These are phyloP conservation scores for Platanista minor DNA, from an alignment of 2,113 vertebrate genomes.

Conservation along the genomic window DNA sequence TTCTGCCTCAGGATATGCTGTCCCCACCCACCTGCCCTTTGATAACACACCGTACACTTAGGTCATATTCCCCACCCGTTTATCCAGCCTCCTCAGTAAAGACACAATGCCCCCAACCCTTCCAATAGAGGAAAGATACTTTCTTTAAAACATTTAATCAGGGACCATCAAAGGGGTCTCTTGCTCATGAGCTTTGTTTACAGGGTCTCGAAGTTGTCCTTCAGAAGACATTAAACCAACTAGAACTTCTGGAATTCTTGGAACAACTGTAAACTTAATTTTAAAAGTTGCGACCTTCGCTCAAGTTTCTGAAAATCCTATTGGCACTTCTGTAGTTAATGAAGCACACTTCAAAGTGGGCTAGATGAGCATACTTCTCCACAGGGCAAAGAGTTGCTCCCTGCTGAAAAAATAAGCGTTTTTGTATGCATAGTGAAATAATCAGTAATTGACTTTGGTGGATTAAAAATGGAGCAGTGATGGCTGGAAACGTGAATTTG, in stretches of 20 bases:
- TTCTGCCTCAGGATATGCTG: rapidly evolving
- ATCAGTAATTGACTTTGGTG: not conserved
- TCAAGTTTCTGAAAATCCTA: not conserved
- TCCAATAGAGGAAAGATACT: not conserved
- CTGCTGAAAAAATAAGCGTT: not conserved
- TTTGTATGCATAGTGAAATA: not conserved
- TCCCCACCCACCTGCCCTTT: not conserved
- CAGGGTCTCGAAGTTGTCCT: not conserved
- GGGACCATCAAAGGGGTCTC: not conserved
- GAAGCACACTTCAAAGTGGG: not conserved
- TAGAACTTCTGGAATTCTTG: not conserved
- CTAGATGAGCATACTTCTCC: not conserved
- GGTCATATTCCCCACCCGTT: too few relatives aligned
- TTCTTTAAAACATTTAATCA: not conserved
- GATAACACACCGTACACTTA: not conserved
- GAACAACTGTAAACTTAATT: not conserved
- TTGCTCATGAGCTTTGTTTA: not conserved
- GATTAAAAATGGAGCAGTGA: not conserved
- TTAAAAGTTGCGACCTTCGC: not conserved
- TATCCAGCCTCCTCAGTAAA: not conserved
- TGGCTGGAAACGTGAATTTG: not conserved
- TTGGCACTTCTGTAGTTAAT: not conserved
- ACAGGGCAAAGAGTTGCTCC: not conserved
- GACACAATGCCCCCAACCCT: not conserved
- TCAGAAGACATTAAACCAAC: not conserved